Base-by-base conservation (phyloP, 2,113 vertebrate genomes). In the Anoplopoma fimbria region DNA sequence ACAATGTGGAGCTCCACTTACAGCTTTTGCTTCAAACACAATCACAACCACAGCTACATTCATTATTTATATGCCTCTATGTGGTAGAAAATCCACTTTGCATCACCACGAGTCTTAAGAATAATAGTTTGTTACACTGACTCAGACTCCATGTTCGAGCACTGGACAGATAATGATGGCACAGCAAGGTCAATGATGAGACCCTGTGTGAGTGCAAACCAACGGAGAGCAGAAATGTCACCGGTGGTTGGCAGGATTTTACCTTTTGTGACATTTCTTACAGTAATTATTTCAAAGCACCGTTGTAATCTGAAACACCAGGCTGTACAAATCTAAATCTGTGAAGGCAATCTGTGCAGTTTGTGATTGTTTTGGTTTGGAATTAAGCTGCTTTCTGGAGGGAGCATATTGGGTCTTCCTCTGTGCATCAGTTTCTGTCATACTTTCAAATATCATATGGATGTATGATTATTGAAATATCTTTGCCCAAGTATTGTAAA, bases 21-120 rank as follows among this genome's bases (percentile, higher is more conserved):
- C 29, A 61, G 84, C 79, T 0, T 1, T 8, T 4, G 72, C 86
- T 83, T 87, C 68, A 83, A 83, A 79, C 88, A 72, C 64, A 79
- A 53, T 79, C 69, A 65, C 62, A 79, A 38, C 55, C 70, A 15
- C 19, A 3, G 27, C 55, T n/a, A 5, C 6, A 61, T 89, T 81
- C 68, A 83, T 83, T 71, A 88, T 88, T 89, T 58, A 90, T 69
- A 38, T 60, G 21, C 14, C 9, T n/a, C 61, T 62, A 14, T 61
- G 61, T 47, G 53, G 53, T 19, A 10, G 55, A 63, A 75, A 57
- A 33, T 69, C 23, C 65, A 49, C 60, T 69, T 73, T 21, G 49
- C 53, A 77, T 72, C 15, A 49, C 34, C 38, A 31, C 62, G 60
- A 76, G 23, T n/a, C 72, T 38, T 23, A 27, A 72, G 27, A 70